phyloP scores from a whole-genome alignment of 2,888 invertebrate genomes.

The Xanthorhoe spadicearia region DNA sequence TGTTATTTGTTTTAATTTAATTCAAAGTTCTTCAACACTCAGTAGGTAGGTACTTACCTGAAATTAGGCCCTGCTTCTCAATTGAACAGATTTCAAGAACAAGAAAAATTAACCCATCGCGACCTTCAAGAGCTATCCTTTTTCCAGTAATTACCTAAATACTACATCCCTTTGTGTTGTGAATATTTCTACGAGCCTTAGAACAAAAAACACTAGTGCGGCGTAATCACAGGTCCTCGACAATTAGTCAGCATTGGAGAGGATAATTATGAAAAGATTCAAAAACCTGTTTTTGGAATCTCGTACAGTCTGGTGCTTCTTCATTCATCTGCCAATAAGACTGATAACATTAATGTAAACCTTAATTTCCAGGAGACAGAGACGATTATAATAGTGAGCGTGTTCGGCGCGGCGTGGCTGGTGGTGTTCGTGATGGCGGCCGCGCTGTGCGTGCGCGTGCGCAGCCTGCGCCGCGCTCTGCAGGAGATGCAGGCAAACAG shows the following conservation, averaged over 20 bases:
- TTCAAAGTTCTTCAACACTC: too few species aligned
- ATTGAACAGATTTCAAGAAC: too few species aligned
- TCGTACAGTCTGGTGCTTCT: too few species aligned
- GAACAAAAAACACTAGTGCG: slow-evolving; percentile 51
- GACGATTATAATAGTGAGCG: slow-evolving; percentile 66
- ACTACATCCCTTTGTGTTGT: slow-evolving; percentile 50
- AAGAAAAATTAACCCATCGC: too few species aligned
- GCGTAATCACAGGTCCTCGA: slow-evolving; percentile 55
- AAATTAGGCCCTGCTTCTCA: too few species aligned
- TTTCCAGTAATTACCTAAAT: too few species aligned
- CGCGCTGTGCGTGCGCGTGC: slow-evolving; percentile 61
- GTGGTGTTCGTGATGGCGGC: slow-evolving; percentile 59
- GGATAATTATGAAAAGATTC: slow-evolving; percentile 45
- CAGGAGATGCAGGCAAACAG: slow-evolving; percentile 64
- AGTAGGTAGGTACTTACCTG: too few species aligned
- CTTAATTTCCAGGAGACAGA: slow-evolving; percentile 59
- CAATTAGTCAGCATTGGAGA: slow-evolving; percentile 52
- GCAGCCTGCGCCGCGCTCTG: slow-evolving; percentile 58
- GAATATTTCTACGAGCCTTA: slow-evolving; percentile 51
- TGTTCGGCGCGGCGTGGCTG: slow-evolving; percentile 62
- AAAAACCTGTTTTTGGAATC: too few species aligned
- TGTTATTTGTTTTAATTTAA: too few species aligned
- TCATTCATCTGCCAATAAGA: too few species aligned
- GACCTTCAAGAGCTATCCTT: too few species aligned
- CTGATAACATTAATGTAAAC: background rate